Conservation (phyloP, 1,140 invertebrate species). For the Temnothorax nylanderi region DNA sequence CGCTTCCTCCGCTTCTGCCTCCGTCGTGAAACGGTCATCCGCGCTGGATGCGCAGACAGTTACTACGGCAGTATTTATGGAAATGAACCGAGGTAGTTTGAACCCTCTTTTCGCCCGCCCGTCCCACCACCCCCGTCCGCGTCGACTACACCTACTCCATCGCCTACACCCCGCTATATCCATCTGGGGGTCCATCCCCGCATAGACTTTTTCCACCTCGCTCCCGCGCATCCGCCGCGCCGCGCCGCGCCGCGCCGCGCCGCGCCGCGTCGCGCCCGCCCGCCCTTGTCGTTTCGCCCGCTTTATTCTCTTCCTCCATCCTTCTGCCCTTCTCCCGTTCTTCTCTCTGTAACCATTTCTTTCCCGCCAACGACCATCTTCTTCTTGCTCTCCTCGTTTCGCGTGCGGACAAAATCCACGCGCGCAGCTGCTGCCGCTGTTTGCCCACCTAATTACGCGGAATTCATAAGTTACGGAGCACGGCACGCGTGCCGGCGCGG, state of each 20-base stretch:
- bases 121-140: slow-evolving; percentile 32
- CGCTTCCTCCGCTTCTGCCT: neutral
- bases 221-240: slow-evolving; percentile 6
- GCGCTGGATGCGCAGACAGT: slow-evolving; percentile 42
- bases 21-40: slow-evolving; percentile 17
- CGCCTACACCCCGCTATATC: neutral
- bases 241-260: neutral
- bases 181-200: slow-evolving; percentile 3
- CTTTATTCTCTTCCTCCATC: slow-evolving; percentile 53
- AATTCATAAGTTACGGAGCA: slow-evolving; percentile 80
- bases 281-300: slow-evolving; percentile 37
- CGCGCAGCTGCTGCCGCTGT: slow-evolving; percentile 72
- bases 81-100: slow-evolving; percentile 82
- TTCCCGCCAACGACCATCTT: neutral
- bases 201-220: slow-evolving; percentile 31
- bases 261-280: neutral
- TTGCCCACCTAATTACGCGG: slow-evolving; percentile 82
- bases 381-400: slow-evolving; percentile 49
- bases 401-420: slow-evolving; percentile 64
- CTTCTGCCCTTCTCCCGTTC: neutral
- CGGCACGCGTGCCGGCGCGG: slow-evolving; percentile 52
- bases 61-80: slow-evolving; percentile 81
- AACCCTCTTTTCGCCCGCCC: slow-evolving; percentile 75
- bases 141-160: slow-evolving; percentile 16
- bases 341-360: neutral